phyloP scores from a whole-genome alignment of 2,888 invertebrate species.

The Lasioglossum villosulum region DNA sequence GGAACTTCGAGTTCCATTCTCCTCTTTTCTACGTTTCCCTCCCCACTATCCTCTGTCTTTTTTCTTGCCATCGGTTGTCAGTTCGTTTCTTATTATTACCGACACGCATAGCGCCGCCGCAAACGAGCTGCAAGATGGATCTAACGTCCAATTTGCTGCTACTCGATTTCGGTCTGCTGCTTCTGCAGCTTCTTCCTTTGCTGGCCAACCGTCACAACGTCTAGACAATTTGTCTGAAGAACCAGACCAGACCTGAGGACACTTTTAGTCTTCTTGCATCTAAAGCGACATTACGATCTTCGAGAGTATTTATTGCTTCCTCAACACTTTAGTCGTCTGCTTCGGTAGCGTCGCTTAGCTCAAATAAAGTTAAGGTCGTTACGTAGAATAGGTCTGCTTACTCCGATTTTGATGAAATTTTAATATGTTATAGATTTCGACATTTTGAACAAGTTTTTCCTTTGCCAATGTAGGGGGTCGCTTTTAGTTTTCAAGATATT shows the following conservation, averaged over 20 bases:
- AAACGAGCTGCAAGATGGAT: slow-evolving; percentile 60
- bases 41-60: neutral
- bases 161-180: neutral
- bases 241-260: neutral
- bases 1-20: slow-evolving; percentile 23
- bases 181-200: neutral
- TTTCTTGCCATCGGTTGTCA: slow-evolving; percentile 32
- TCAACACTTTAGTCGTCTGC: neutral
- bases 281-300: no score
- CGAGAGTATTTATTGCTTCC: neutral
- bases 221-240: neutral
- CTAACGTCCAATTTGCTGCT: slow-evolving; percentile 34
- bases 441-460: no score
- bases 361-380: no score
- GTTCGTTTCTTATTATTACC: slow-evolving; percentile 67
- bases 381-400: no score
- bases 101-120: slow-evolving; percentile 66
- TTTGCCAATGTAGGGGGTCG: no score
- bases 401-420: no score
- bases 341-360: neutral
- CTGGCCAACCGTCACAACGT: neutral
- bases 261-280: neutral
- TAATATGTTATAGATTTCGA: no score
- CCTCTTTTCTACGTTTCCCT: slow-evolving; percentile 12
- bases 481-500: no score